Evolutionary conservation across 2,797 vertebrate species (phyloP).

Genomic region (Poecile montanus): DNA sequence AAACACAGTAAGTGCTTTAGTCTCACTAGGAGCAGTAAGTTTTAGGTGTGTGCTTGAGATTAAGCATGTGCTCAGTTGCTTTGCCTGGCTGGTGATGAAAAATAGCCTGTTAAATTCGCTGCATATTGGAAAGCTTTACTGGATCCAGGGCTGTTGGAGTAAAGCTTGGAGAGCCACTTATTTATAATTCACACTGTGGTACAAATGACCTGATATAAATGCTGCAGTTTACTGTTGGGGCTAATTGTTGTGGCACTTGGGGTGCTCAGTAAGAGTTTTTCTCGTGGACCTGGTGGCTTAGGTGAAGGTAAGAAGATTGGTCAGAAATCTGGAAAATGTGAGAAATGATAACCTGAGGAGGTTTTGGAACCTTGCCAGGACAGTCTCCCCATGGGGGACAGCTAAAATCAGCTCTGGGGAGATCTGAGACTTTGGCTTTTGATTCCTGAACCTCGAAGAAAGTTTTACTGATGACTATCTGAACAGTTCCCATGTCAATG

Average conservation of each 20-base stretch:
- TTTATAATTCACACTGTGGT: neutral
- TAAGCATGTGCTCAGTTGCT: constrained; percentile 9
- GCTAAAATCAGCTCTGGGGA: neutral
- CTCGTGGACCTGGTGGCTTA: neutral
- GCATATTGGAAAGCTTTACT: neutral
- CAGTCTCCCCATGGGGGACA: neutral
- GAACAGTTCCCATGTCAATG: neutral
- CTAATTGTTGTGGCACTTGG: neutral
- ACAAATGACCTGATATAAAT: neutral
- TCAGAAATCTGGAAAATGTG: neutral
- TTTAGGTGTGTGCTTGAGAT: constrained; percentile 35
- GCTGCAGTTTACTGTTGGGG: neutral
- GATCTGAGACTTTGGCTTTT: neutral
- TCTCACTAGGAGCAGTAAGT: neutral
- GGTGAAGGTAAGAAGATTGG: neutral
- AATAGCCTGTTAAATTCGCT: constrained; percentile 1
- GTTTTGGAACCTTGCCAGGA: neutral
- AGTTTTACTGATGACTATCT: neutral
- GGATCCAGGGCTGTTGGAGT: neutral
- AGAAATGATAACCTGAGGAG: neutral
- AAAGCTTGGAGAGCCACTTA: neutral
- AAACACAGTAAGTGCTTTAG: constrained; percentile 12
- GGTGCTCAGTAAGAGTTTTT: neutral
- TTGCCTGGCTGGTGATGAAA: neutral
- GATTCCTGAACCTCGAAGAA: neutral